Evolutionary conservation across 2,888 invertebrate genomes (phyloP), one percentile per base, ranked within the genome.

Genomic region (Gastrophysa polygoni): DNA sequence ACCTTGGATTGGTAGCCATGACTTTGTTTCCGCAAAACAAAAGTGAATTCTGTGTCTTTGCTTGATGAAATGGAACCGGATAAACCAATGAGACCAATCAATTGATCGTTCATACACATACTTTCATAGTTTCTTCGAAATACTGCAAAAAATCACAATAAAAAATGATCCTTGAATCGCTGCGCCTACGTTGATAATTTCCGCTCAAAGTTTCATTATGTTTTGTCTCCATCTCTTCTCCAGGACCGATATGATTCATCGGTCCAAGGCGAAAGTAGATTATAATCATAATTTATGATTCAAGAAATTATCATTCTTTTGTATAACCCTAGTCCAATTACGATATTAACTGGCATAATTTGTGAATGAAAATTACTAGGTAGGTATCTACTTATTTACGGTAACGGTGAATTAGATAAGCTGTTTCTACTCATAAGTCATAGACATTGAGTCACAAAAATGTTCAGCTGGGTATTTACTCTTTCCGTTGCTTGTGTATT

Each of bases 1-100:
- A 32, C 32, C 32, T 32, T 32, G 32, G 10, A 11, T 32, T 11
- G 32, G 2, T 32, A 43, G 16, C 54, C 54, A 43, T 54, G 54
- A 54, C 43, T 54, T 21, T 24, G 24, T 24, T 54, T 54, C 54
- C 54, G 43, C 43, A 43, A 38, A 14, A n/a, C n/a, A n/a, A n/a
- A n/a, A n/a, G n/a, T n/a, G n/a, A n/a, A n/a, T n/a, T n/a, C n/a
- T n/a, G n/a, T n/a, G n/a, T n/a, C n/a, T n/a, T n/a, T n/a, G n/a
- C n/a, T n/a, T n/a, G n/a, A n/a, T n/a, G 16, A 54, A 54, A 34
- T 54, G 54, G 43, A 54, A 54, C 54, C 38, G 43, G 54, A 54
- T 54, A 21, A 24, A 14, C 14, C n/a, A 18, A 24, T 38, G 14
- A 43, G n/a, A n/a, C n/a, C n/a, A n/a, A n/a, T n/a, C n/a, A n/a